Conservation (phyloP, 1,140 invertebrate genomes). For the Musca domestica region DNA sequence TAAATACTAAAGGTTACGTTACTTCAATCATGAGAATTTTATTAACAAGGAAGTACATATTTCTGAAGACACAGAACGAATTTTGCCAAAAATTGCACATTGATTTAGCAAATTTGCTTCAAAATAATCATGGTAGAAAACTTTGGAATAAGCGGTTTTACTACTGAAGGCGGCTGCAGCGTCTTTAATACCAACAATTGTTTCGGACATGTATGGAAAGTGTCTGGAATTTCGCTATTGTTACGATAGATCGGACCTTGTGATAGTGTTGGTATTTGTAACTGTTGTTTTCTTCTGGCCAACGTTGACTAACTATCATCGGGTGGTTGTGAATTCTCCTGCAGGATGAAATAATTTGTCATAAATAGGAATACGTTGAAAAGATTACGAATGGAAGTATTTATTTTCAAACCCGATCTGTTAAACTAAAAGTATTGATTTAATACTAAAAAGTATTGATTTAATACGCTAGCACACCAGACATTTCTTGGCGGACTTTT, state of each 20-base stretch:
- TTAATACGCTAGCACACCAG: too few relatives aligned
- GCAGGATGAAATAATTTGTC: conserved; percentile 52
- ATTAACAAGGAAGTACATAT: neutral
- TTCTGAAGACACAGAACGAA: neutral
- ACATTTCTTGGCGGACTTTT: too few relatives aligned
- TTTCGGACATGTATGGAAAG: neutral
- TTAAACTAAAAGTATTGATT: too few relatives aligned
- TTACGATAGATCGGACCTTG: conserved; percentile 37
- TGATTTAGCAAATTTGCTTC: conserved; percentile 31
- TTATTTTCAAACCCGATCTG: too few relatives aligned
- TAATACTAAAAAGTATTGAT: too few relatives aligned
- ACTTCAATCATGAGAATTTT: too few relatives aligned
- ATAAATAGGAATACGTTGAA: conserved; percentile 45
- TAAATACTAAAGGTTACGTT: too few relatives aligned
- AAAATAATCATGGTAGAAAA: conserved; percentile 47
- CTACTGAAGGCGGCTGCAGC: conserved; percentile 12
- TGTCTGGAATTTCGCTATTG: conserved; percentile 39
- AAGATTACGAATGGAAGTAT: too few relatives aligned
- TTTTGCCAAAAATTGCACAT: neutral
- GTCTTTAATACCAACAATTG: neutral
- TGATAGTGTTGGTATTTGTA: too few relatives aligned
- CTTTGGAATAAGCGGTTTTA: conserved; percentile 31
- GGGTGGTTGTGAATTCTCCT: conserved; percentile 28
- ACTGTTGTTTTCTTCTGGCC: neutral
- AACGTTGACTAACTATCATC: neutral